phyloP scores from a whole-genome alignment of 2,113 vertebrate species.

The Chitala chitala region DNA sequence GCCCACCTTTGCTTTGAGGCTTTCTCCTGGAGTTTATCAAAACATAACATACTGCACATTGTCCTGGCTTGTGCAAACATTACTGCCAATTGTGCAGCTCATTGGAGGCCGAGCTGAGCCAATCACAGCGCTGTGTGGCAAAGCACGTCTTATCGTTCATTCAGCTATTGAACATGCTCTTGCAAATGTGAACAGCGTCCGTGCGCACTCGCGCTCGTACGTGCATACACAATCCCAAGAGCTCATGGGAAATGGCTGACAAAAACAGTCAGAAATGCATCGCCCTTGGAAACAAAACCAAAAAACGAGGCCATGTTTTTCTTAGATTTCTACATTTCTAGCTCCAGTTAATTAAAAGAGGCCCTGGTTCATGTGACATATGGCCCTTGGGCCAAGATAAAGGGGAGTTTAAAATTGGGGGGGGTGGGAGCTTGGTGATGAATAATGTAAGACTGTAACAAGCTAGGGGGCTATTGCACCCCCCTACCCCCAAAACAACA shows the following conservation, averaged over 20 bases:
- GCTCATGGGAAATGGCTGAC: not conserved
- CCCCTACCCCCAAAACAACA: not conserved
- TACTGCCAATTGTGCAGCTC: not conserved
- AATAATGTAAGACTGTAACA: not conserved
- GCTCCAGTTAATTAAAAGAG: not conserved
- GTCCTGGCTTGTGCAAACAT: not conserved
- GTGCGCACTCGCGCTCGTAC: not conserved
- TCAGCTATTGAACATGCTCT: no score
- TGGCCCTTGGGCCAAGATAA: not conserved
- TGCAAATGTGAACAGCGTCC: not conserved
- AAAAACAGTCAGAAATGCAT: not conserved
- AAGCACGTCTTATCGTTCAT: no score
- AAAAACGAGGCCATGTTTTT: not conserved
- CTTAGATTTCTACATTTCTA: not conserved
- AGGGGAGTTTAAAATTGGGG: not conserved
- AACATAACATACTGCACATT: no score
- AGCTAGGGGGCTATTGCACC: not conserved
- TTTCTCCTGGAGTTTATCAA: no score
- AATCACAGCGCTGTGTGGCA: not conserved
- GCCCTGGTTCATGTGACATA: not conserved
- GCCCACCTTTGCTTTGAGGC: no score
- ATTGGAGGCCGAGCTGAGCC: not conserved
- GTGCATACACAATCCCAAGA: not conserved
- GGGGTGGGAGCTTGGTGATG: not conserved
- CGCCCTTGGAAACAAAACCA: not conserved